Base-by-base conservation (phyloP, 1,140 invertebrate genomes). In the Euschistus heros region DNA sequence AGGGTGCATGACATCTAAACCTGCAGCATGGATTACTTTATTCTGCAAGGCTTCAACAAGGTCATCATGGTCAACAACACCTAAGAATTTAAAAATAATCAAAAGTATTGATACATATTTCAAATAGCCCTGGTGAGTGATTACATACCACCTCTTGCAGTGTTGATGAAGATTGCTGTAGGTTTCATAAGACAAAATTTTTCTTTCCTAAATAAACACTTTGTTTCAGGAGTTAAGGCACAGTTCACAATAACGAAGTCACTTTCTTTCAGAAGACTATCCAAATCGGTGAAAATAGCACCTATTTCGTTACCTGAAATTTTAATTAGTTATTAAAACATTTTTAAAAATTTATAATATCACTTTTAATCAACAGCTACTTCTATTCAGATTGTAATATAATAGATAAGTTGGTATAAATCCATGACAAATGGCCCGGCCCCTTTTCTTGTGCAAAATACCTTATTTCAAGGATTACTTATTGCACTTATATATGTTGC, bases 1-100 rank as follows among this genome's bases (percentile, higher is more conserved):
- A 0, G 94, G 94, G 26, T 84, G 86, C 70, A 89, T 96, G 0
- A 97, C 94, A 80, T 98, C 95, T 18, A 98, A 77, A 0, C 93
- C 94, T 18, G 94, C 94, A 10, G 85, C 91, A 72, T 81, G 77
- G 57, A 97, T 95, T 61, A 79, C 79, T 13, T 82, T 80, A 59
- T 78, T 81, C 71, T 85, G 79, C 10, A 97, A 76, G 8, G 91
- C 92, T 67, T 85, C 79, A 66, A 88, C 82, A 30, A 96, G 76
- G 15, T 86, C 89, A 44, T 83, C 75, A 72, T 93, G 89, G 74
- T 93, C 82, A 0, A 95, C 88, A 57, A 91, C 78, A 55, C 81
- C 74, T 79, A 62, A 50, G 4, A 50, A 20, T 18, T 10, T 6
- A 50, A 20, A 50, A 18, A 50, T 50, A 10, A 22, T 50, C 7